Base-by-base conservation (phyloP, 1,140 invertebrate genomes). In the Drosophila ohnishii region DNA sequence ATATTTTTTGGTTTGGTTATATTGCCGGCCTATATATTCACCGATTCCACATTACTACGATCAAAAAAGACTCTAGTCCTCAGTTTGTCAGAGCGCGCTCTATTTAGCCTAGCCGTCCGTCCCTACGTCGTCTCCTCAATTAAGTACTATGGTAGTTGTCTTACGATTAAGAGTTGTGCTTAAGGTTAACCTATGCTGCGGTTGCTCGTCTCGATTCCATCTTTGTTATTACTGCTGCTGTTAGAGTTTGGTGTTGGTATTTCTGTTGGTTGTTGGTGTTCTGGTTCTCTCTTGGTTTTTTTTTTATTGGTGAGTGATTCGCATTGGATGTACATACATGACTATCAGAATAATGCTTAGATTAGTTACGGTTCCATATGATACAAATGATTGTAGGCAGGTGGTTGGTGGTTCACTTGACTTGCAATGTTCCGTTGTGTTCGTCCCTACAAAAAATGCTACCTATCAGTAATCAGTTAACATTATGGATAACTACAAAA, bases 331-430 rank as follows among this genome's bases (percentile, higher is more conserved):
- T 64, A 47, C 34, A 63, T 63, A 30, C 13, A n/a, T 63, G 45
- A 58, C 60, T 75, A 75, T 66, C 61, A 56, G 34, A 75, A 70
- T 67, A 62, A 44, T 67, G 45, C 63, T 69, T 75, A 69, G 16
- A 28, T 76, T 78, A 66, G 30, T 62, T 64, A 71, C 25, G 22
- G 30, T 69, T 44, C 66, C 59, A 63, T 76, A 87, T 88, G 82
- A 87, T 86, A 86, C 83, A 84, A 86, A 75, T 88, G 84, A 88
- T 88, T 88, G 85, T 88, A 84, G 84, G 85, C 84, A 89, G 84
- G 85, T 88, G 84, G 84, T 88, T 88, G 83, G 83, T 87, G 84
- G 71, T 87, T 82, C 78, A 87, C 83, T 86, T 86, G 83, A 86
- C 83, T 76, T 63, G 67, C 77, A 77, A 79, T 79, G 62, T 83